These are phyloP conservation scores for Triplophysa siluroides DNA, from an alignment of 2,113 vertebrate genomes.

Conservation along the genomic window DNA sequence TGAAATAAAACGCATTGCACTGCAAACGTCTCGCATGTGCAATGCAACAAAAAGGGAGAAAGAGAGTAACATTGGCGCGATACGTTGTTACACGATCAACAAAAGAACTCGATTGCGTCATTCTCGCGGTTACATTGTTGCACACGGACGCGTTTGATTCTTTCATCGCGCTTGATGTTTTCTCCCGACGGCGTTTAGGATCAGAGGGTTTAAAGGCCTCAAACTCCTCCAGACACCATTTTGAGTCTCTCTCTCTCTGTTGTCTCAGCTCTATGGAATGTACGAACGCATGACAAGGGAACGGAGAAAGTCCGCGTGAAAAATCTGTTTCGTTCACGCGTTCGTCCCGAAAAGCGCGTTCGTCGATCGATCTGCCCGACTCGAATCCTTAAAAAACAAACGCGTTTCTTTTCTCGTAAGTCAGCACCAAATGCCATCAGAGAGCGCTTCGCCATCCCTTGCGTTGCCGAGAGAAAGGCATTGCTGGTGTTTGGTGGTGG, in stretches of 20 bases:
- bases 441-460: not conserved
- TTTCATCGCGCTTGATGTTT: not conserved
- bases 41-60: slow-evolving; percentile 12
- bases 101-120: slow-evolving; percentile 38
- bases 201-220: slow-evolving; percentile 31
- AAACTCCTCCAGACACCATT: slow-evolving; percentile 53
- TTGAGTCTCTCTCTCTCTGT: slow-evolving; percentile 47
- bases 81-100: slow-evolving; percentile 18
- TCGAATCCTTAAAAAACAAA: not conserved
- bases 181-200: not conserved
- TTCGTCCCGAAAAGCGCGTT: slow-evolving; percentile 4
- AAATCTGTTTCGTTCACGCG: slow-evolving; percentile 19
- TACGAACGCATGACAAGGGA: slow-evolving; percentile 51
- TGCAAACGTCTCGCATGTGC: not conserved
- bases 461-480: slow-evolving; percentile 15
- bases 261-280: slow-evolving; percentile 46
- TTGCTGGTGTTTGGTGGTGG: slow-evolving; percentile 21
- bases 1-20: not conserved
- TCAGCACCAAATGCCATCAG: not conserved
- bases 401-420: not conserved
- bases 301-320: slow-evolving; percentile 40
- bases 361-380: not conserved
- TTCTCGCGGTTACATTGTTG: slow-evolving; percentile 27
- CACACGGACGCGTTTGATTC: slow-evolving; percentile 26
- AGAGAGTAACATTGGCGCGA: slow-evolving; percentile 10